Evolutionary conservation across 2,113 vertebrate genomes (phyloP).

Genomic region (Cricetomys ansorgei): DNA sequence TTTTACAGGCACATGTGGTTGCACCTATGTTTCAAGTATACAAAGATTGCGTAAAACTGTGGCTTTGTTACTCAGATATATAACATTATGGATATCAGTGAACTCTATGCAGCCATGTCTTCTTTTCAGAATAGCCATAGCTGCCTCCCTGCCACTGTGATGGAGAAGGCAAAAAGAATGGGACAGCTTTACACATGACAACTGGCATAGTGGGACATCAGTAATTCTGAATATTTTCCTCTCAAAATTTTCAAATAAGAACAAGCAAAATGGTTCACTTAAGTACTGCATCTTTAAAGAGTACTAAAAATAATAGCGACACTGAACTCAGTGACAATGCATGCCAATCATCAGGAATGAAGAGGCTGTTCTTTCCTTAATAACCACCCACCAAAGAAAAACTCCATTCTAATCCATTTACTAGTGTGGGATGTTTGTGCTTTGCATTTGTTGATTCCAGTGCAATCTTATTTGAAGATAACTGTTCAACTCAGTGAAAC

Average conservation of each 20-base stretch:
- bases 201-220: no score
- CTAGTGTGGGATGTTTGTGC: background rate
- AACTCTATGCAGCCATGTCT: background rate
- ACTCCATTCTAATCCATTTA: no score
- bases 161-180: background rate
- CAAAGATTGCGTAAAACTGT: background rate
- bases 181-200: no score
- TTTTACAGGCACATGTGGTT: background rate
- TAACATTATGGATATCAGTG: background rate
- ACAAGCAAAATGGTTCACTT: background rate
- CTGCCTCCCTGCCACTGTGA: background rate
- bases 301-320: background rate
- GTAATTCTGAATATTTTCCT: background rate
- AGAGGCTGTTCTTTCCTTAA: background rate
- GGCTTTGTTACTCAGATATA: background rate
- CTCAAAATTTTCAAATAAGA: background rate
- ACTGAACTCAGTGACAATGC: background rate
- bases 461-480: background rate
- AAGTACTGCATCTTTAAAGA: no score
- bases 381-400: background rate
- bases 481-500: background rate
- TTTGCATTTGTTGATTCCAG: no score
- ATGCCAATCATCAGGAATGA: background rate
- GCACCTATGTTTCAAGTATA: background rate
- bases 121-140: background rate